Evolutionary conservation across 2,797 vertebrate species (phyloP), one percentile per base, ranked within the genome.

Genomic region (Sylvilagus floridanus): DNA sequence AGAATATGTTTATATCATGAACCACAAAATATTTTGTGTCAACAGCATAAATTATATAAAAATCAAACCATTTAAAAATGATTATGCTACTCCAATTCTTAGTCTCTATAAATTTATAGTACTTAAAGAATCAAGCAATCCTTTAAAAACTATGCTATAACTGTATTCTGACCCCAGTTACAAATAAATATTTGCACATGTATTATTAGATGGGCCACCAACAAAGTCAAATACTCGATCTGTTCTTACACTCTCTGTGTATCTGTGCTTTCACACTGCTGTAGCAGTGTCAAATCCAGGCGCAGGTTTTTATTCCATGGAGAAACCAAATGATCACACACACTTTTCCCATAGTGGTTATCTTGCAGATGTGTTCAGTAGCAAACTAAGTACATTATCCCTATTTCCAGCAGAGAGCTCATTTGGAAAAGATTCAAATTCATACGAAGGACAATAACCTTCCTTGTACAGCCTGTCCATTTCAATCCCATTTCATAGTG

Each of bases 341-440:
- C 50, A 68, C 4, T 66, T 93, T 93, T 82, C 76, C 77, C 84
- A 57, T 4, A 57, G 68, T 47, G 21, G 35, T 88, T 92, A 83
- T 81, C 72, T 28, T 89, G 63, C 32, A 93, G 87, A 75, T 94
- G 62, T 62, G 52, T 32, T 96, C 77, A 79, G 17, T 62, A 91
- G 47, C 47, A 83, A 91, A 91, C 54, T 22, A 86, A 90, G 35
- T 35, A 13, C 71, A 50, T 90, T 81, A 71, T 87, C 73, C 91
- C 76, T 71, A 37, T 66, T 73, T 89, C 90, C 91, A 87, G 30
- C 42, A 93, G 52, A 96, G 94, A 96, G 63, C 87, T 94, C 76
- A 91, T 69, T 90, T 96, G 94, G 93, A 91, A 77, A 65, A 32
- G 50, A 91, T 87, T 88, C 89, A 93, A 35, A 8, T 89, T 47